Conservation (phyloP, 2,888 invertebrate species). For the Corbicula japonica region DNA sequence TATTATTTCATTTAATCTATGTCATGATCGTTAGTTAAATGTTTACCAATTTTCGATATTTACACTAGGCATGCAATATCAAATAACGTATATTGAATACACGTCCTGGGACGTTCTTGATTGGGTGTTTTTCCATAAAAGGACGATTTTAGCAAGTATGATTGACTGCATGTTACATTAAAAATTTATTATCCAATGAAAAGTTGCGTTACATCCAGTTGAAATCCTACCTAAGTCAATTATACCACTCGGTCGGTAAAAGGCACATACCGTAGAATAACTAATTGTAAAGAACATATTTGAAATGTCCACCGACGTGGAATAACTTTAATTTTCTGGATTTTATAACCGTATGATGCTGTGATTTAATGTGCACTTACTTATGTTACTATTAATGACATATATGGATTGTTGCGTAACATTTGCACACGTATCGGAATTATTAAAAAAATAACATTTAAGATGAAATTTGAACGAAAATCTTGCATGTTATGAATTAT, state of each 20-base stretch:
- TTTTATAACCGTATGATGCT: constrained; percentile 24
- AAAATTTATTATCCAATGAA: constrained; percentile 52
- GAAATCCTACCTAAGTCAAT: constrained; percentile 62
- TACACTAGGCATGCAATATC: constrained; percentile 23
- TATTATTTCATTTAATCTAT: too few relatives aligned
- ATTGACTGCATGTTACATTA: constrained; percentile 60
- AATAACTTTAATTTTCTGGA: constrained; percentile 42
- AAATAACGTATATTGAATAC: constrained; percentile 31
- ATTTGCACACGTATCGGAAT: constrained; percentile 3
- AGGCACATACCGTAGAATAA: constrained; percentile 49
- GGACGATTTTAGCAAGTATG: constrained; percentile 37
- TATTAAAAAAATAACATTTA: too few relatives aligned
- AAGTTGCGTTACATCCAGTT: constrained; percentile 50
- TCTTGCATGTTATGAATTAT: too few relatives aligned
- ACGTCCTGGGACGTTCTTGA: constrained; percentile 19
- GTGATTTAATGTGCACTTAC: constrained; percentile 16
- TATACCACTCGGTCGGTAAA: constrained; percentile 52
- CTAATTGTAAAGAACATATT: constrained; percentile 54
- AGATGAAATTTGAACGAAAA: too few relatives aligned
- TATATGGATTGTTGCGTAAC: constrained; percentile 7
- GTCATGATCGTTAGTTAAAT: too few relatives aligned
- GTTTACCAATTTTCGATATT: too few relatives aligned
- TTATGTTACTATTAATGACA: constrained; percentile 28
- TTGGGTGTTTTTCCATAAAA: constrained; percentile 42
- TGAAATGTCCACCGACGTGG: constrained; percentile 46